A percentile compares a stretch with the other conserved stretches of the same genome.
These are phyloP conservation scores for Radopholus similis DNA, from an alignment of 1,140 invertebrate genomes.

Conservation along the genomic window DNA sequence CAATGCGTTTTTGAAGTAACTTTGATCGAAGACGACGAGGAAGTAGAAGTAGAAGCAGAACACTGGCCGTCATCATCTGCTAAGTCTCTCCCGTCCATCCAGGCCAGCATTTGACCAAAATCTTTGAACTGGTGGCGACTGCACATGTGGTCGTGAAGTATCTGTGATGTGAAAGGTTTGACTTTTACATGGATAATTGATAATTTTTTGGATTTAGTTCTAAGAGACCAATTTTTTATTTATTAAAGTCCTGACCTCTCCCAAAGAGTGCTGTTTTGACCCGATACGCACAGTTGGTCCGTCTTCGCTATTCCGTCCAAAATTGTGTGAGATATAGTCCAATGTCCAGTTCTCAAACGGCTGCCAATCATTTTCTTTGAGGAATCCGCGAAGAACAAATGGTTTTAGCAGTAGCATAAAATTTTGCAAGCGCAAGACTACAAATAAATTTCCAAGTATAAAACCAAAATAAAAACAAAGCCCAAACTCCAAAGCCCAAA, in stretches of 20 bases:
- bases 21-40: background rate
- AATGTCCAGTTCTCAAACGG: slow-evolving; percentile 10
- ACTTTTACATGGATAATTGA: background rate
- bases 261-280: background rate
- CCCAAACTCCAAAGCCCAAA: too few relatives aligned
- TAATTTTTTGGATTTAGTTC: background rate
- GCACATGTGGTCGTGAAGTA: slow-evolving; percentile 6
- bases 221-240: background rate
- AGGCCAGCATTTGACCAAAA: slow-evolving; percentile 2
- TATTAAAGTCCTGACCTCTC: background rate
- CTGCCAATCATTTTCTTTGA: slow-evolving; percentile 1
- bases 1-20: slow-evolving; percentile 17
- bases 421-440: too few relatives aligned
- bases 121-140: background rate
- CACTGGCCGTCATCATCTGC: background rate
- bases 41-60: background rate
- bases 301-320: background rate
- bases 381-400: slow-evolving; percentile 16
- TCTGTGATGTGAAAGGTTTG: background rate
- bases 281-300: slow-evolving; percentile 2
- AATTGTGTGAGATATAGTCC: background rate
- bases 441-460: too few relatives aligned
- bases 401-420: slow-evolving; percentile 15
- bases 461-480: too few relatives aligned
- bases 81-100: background rate